Conservation (phyloP, 2,888 invertebrate genomes). For the Lithosia quadra region DNA sequence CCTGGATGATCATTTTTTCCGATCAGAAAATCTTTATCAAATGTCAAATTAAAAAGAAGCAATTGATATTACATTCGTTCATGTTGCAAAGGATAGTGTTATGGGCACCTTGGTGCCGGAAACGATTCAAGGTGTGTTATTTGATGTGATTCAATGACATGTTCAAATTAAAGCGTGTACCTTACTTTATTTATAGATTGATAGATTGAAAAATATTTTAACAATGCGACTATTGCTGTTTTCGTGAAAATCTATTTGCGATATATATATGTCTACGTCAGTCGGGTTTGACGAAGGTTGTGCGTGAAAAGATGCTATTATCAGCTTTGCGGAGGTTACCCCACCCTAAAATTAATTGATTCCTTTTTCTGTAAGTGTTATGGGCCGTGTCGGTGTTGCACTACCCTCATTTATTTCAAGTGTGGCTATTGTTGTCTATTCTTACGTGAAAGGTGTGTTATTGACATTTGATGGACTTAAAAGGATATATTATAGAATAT, state of each 20-base stretch:
- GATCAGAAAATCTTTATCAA: too few relatives aligned
- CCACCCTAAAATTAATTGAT: constrained; percentile 70
- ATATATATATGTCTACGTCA: constrained; percentile 21
- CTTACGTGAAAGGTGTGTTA: background rate
- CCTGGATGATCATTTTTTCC: too few relatives aligned
- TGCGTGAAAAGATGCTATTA: constrained; percentile 61
- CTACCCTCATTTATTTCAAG: constrained; percentile 22
- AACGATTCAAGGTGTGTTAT: too few relatives aligned
- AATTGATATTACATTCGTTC: too few relatives aligned
- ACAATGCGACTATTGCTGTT: background rate
- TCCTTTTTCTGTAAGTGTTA: constrained; percentile 35
- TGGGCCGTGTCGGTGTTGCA: background rate
- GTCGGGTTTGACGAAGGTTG: constrained; percentile 51
- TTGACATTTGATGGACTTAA: background rate
- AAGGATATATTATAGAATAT: background rate
- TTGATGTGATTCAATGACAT: too few relatives aligned
- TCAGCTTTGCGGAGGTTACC: constrained; percentile 53
- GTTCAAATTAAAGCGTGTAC: too few relatives aligned
- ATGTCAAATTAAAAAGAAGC: too few relatives aligned
- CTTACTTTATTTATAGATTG: too few relatives aligned
- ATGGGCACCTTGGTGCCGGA: too few relatives aligned
- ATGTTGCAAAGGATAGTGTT: too few relatives aligned
- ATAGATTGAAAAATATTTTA: background rate
- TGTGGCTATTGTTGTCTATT: constrained; percentile 21
- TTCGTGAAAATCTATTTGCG: background rate